Evolutionary conservation across 1,140 invertebrate species (phyloP).

Genomic region (Dufourea novaeangliae): DNA sequence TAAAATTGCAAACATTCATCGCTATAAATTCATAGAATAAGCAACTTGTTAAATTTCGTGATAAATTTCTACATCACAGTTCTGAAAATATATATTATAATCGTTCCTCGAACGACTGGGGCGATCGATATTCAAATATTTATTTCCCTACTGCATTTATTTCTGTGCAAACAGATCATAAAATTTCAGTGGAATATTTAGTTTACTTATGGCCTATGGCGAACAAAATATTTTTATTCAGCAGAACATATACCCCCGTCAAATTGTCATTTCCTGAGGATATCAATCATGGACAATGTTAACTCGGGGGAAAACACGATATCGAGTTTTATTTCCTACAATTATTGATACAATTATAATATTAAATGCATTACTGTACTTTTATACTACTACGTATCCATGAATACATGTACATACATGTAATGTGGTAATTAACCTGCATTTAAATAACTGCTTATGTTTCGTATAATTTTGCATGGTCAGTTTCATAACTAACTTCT

Average conservation of each 20-base stretch:
- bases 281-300: neutral
- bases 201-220: neutral
- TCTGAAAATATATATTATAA: neutral
- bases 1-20: neutral
- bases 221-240: neutral
- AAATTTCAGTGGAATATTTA: neutral
- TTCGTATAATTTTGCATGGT: neutral
- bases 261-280: neutral
- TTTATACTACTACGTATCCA: neutral
- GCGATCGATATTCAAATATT: conserved; percentile 5
- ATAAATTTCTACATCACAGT: neutral
- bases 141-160: neutral
- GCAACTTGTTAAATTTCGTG: neutral
- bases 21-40: neutral
- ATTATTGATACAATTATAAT: neutral
- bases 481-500: neutral
- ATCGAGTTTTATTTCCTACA: neutral
- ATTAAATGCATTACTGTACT: neutral
- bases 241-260: neutral
- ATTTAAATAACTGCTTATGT: neutral
- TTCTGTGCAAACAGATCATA: neutral
- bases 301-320: neutral
- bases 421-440: neutral
- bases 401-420: neutral
- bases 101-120: neutral